Conservation (phyloP, 2,888 invertebrate genomes). For the Pyrochroa serraticornis region DNA sequence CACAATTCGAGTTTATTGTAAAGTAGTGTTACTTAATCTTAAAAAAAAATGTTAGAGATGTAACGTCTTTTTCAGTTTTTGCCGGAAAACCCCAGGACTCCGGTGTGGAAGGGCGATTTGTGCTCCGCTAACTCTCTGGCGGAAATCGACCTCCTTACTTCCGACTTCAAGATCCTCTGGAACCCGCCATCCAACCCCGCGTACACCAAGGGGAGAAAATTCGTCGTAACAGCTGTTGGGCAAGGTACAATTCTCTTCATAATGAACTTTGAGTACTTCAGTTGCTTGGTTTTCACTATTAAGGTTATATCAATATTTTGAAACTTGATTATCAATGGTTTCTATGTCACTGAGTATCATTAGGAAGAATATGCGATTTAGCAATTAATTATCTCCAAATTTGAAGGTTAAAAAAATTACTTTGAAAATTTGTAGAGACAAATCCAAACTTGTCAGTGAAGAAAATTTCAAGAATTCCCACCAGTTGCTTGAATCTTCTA, state of each 20-base stretch:
- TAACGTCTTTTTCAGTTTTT: conserved; percentile 40
- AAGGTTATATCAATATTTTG: too few relatives aligned
- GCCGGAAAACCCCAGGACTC: conserved; percentile 41
- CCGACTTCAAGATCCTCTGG: conserved; percentile 47
- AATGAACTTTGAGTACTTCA: too few relatives aligned
- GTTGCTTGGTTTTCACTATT: too few relatives aligned
- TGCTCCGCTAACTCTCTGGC: conserved; percentile 42
- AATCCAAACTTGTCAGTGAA: too few relatives aligned
- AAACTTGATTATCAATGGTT: not conserved
- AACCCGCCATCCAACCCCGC: conserved; percentile 40
- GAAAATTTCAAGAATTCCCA: too few relatives aligned
- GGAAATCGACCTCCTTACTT: conserved; percentile 45
- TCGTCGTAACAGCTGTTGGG: conserved; percentile 49
- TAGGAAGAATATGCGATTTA: not conserved
- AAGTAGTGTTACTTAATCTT: not conserved
- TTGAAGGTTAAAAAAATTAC: not conserved
- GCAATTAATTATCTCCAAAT: too few relatives aligned
- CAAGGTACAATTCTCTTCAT: conserved; percentile 39
- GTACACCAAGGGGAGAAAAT: conserved; percentile 37
- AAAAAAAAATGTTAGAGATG: not conserved
- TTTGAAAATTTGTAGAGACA: too few relatives aligned
- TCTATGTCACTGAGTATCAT: not conserved
- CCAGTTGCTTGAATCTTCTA: too few relatives aligned
- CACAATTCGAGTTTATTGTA: not conserved
- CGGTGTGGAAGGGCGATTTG: conserved; percentile 49